Evolutionary conservation across 2,888 invertebrate species (phyloP), one percentile per base, ranked within the genome.

Genomic region (Petrolisthes cinctipes): DNA sequence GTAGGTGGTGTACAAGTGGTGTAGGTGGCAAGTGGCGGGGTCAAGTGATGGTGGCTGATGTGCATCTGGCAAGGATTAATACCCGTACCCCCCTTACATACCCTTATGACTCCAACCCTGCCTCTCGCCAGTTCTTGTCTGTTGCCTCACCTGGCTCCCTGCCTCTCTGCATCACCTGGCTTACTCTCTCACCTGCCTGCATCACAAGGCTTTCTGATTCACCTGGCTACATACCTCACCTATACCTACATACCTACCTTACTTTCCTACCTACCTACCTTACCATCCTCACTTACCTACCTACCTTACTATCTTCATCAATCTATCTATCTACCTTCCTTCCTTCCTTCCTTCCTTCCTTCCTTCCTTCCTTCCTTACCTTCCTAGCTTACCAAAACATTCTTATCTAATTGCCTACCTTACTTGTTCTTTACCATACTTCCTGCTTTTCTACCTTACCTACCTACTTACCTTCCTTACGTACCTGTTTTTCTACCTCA

Each of bases 11-110:
- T 54, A 20, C 6, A 79, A 17, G 53, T 20, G 23, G 7, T 54
- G n/a, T n/a, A 71, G 71, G 20, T 14, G 14, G 71, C 6, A n/a
- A n/a, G 71, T 14, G 71, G 71, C n/a, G 20, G 17, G 71, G 71
- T 75, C 54, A 80, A 83, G 79, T 61, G 79, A 86, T 83, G 86
- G 82, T n/a, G 51, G 9, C 82, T 66, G 86, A 86, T 86, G 78
- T 23, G 51, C 86, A 82, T 86, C 86, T 82, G 86, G 82, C 82
- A 83, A 78, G 53, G 86, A 86, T n/a, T 37, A 76, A 86, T 86
- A 73, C 83, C 71, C 54, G 37, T 71, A 82, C 76, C 82, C 61
- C 71, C 53, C 71, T 68, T 83, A 86, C 82, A 78, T 54, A 57
- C 76, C 85, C 56, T 85, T 85, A 85, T 79, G 79, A 85, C 79